Conservation (phyloP, 2,888 invertebrate genomes). For the Brachyptera risi region DNA sequence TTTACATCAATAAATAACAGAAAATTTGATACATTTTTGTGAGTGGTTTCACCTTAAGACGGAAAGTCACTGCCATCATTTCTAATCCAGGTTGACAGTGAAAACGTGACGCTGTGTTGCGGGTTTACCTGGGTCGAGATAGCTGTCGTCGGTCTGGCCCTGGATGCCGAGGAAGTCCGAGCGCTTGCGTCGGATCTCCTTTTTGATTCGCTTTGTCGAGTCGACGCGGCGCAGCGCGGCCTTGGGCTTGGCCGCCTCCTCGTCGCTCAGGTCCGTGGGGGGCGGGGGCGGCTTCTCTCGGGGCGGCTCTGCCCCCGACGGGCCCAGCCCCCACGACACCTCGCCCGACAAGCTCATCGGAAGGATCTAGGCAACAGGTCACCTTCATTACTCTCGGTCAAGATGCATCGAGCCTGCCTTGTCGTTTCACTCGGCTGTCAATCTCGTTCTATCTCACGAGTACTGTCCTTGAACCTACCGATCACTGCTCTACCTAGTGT, state of each 20-base stretch:
- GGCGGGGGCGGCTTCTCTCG: constrained; percentile 84
- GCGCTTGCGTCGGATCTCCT: constrained; percentile 77
- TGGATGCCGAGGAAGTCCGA: constrained; percentile 84
- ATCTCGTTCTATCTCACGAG: no score
- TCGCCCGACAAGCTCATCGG: constrained; percentile 42
- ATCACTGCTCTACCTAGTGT: no score
- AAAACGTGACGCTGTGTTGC: no score
- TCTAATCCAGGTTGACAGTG: no score
- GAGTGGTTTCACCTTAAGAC: no score
- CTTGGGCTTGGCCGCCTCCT: constrained; percentile 43
- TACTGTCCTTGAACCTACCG: no score
- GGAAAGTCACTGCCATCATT: no score
- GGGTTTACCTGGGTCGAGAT: constrained; percentile 41
- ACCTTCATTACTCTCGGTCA: not conserved
- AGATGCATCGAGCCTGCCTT: not conserved
- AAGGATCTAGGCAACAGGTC: constrained; percentile 39
- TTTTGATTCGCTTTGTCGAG: constrained; percentile 80
- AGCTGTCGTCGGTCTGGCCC: constrained; percentile 47
- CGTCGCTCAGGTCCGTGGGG: constrained; percentile 54
- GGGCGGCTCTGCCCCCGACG: constrained; percentile 68
- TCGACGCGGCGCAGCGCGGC: constrained; percentile 68
- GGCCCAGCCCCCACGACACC: constrained; percentile 52
- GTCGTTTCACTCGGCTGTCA: no score
- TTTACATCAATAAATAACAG: no score
- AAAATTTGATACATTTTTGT: no score